phyloP scores from a whole-genome alignment of 2,888 invertebrate genomes.

The Leptinotarsa juncta region DNA sequence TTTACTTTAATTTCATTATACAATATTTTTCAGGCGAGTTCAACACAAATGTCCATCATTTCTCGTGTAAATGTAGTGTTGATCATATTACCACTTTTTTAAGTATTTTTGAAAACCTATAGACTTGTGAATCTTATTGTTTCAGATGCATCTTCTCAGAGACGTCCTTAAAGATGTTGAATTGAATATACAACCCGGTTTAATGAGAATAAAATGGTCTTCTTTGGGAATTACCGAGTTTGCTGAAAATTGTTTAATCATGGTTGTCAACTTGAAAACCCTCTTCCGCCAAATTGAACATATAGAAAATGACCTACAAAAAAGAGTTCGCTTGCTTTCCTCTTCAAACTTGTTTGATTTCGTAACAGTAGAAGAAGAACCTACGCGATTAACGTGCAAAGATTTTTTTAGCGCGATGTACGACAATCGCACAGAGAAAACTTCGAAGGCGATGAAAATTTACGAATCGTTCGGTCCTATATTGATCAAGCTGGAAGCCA shows the following conservation, averaged over 20 bases:
- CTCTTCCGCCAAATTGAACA: conserved; percentile 78
- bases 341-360: conserved; percentile 72
- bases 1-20: no score
- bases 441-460: conserved; percentile 76
- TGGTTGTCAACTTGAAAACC: conserved; percentile 73
- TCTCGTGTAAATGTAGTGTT: no score
- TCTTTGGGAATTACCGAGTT: conserved; percentile 85
- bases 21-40: no score
- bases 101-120: not conserved
- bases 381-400: conserved; percentile 61
- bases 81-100: no score
- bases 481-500: conserved; percentile 85
- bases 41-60: no score
- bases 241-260: conserved; percentile 69
- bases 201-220: conserved; percentile 87
- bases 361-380: conserved; percentile 48
- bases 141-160: conserved; percentile 75
- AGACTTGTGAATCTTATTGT: conserved; percentile 28
- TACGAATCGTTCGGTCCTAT: conserved; percentile 86
- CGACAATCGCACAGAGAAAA: conserved; percentile 74
- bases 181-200: conserved; percentile 81
- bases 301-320: conserved; percentile 73
- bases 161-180: conserved; percentile 78
- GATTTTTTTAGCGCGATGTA: conserved; percentile 81
- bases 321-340: conserved; percentile 70